Evolutionary conservation across 2,888 invertebrate species (phyloP).

Genomic region (Notodonta ziczac): DNA sequence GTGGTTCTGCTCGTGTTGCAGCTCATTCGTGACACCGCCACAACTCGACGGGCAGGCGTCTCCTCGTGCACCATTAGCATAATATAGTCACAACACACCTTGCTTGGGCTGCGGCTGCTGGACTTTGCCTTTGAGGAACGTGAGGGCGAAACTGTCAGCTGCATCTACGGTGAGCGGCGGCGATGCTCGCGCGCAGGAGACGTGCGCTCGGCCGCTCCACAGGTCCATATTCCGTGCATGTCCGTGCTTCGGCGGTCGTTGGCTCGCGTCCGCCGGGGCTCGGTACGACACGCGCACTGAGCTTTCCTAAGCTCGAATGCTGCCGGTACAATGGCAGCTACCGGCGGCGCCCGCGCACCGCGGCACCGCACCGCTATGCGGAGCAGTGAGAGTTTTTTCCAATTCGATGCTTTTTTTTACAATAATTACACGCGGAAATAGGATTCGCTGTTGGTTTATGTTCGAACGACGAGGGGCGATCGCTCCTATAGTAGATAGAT

Average conservation of each 20-base stretch:
- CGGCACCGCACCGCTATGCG: constrained; percentile 41
- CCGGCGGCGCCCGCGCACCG: constrained; percentile 46
- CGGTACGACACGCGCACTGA: constrained; percentile 73
- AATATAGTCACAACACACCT: constrained; percentile 54
- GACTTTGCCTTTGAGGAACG: constrained; percentile 90
- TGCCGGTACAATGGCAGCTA: constrained; percentile 38
- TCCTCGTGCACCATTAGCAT: neutral
- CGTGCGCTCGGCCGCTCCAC: constrained; percentile 88
- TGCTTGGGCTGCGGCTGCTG: constrained; percentile 68
- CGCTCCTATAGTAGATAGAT: neutral
- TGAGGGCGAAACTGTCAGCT: constrained; percentile 91
- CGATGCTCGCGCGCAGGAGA: constrained; percentile 85
- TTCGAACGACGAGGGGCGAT: neutral
- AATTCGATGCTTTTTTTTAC: constrained; percentile 41
- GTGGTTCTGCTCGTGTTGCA: too few relatives aligned
- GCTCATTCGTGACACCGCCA: too few relatives aligned
- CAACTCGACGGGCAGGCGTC: too few relatives aligned
- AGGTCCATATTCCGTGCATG: constrained; percentile 87
- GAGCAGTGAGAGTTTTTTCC: constrained; percentile 55
- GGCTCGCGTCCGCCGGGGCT: constrained; percentile 71
- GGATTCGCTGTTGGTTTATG: constrained; percentile 15
- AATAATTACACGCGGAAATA: constrained; percentile 34
- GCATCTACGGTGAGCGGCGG: constrained; percentile 88
- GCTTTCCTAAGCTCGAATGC: constrained; percentile 57
- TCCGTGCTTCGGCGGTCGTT: constrained; percentile 50